phyloP scores from a whole-genome alignment of 2,113 vertebrate genomes.

The Lepus americanus region DNA sequence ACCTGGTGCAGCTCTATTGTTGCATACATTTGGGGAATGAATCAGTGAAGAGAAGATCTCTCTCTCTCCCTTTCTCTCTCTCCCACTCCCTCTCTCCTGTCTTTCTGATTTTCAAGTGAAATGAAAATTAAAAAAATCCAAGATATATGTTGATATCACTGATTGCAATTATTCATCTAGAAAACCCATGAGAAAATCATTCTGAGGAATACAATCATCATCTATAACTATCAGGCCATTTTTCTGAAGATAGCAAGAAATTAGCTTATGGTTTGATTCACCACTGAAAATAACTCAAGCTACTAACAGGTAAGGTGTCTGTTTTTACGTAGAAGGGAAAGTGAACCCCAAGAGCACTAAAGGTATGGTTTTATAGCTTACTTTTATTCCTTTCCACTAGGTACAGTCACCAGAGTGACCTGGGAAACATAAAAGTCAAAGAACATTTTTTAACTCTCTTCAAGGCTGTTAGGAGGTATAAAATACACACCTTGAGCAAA shows the following conservation, averaged over 20 bases:
- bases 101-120: no score
- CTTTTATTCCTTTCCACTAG: constrained; percentile 45
- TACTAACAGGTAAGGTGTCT: not conserved
- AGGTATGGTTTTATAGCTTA: not conserved
- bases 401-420: constrained; percentile 52
- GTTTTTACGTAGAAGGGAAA: not conserved
- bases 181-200: not conserved
- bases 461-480: constrained; percentile 67
- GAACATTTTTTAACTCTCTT: constrained; percentile 70
- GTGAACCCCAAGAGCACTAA: not conserved
- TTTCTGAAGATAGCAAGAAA: constrained; percentile 39
- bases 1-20: no score
- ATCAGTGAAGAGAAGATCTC: no score
- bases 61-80: no score
- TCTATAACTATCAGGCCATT: not conserved
- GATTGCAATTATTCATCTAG: not conserved
- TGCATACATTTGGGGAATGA: no score
- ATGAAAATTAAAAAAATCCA: not conserved
- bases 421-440: constrained; percentile 63
- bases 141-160: not conserved
- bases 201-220: not conserved
- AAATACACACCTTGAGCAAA: constrained; percentile 75
- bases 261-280: not conserved
- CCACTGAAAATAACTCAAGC: constrained; percentile 8
- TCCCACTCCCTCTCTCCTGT: no score